These are phyloP conservation scores for Caerostris extrusa DNA, from an alignment of 1,140 invertebrate species.

Conservation along the genomic window DNA sequence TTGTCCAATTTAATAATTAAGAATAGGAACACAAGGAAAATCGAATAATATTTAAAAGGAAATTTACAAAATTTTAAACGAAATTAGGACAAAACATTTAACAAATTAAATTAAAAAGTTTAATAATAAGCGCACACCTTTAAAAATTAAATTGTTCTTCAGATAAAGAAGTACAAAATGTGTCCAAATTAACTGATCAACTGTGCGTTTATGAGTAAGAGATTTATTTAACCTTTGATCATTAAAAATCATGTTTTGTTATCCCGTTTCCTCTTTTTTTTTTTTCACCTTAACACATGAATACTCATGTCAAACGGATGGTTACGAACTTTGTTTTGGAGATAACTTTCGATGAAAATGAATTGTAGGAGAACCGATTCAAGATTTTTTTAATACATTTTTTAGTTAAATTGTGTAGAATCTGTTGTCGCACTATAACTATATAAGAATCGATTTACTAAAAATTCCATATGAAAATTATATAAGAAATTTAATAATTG, in stretches of 20 bases:
- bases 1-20: too few relatives aligned
- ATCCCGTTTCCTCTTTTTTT: conserved; percentile 21
- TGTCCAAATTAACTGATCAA: neutral
- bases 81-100: neutral
- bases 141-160: neutral
- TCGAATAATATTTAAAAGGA: neutral
- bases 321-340: conserved; percentile 49
- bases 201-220: neutral
- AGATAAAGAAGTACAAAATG: neutral
- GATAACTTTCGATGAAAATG: neutral
- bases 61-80: neutral
- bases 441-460: too few relatives aligned
- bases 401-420: too few relatives aligned
- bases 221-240: conserved; percentile 41
- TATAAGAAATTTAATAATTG: too few relatives aligned
- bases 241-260: conserved; percentile 19
- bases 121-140: neutral
- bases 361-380: neutral
- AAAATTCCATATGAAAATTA: too few relatives aligned
- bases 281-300: neutral
- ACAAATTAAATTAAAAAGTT: neutral
- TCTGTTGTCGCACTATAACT: too few relatives aligned
- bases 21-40: neutral
- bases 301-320: conserved; percentile 8
- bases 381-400: too few relatives aligned